Evolutionary conservation across 1,140 invertebrate genomes (phyloP), one percentile per base, ranked within the genome.

Genomic region (Patella vulgata): DNA sequence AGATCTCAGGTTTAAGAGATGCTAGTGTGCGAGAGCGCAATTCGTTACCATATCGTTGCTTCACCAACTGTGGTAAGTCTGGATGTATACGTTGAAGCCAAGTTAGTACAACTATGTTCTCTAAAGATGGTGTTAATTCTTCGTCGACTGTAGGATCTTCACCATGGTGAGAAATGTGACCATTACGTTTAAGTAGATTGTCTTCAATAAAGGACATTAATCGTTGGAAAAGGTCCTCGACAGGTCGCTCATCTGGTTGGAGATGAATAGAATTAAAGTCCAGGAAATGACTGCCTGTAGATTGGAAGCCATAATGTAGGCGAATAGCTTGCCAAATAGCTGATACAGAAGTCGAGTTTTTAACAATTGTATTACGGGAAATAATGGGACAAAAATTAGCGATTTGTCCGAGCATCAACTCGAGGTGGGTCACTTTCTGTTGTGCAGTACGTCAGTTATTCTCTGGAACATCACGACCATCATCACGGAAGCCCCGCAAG

Each of bases 1-100:
- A n/a, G n/a, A n/a, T n/a, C 31, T 75, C 68, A 1, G 73, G 70
- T 55, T 75, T 75, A 9, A 73, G 63, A 3, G 67, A 68, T 17
- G 68, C 65, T 9, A 75, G 56, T 14, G 62, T 64, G 6, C 59
- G 30, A 0, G 50, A 42, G 1, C 62, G 48, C 0, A 73, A 30
- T 33, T 75, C 70, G 0, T 56, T 73, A 0, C 67, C 70, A 61
- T 64, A 61, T 4, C 50, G n/a, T 39, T 71, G 57, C 23, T 69
- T 68, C 0, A 71, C 59, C 0, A 65, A 40, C 4, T 33, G 28
- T 14, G 58, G 70, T 12, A 72, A 33, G 9, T 63, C 62, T 6
- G 50, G 27, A 25, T 72, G 42, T 27, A 66, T 46, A n/a, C 63
- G 19, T 6, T 39, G 19, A 12, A 73, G 39, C 64, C 68, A 73